Conservation (phyloP, 2,888 invertebrate species). For the Athripsodes cinereus region DNA sequence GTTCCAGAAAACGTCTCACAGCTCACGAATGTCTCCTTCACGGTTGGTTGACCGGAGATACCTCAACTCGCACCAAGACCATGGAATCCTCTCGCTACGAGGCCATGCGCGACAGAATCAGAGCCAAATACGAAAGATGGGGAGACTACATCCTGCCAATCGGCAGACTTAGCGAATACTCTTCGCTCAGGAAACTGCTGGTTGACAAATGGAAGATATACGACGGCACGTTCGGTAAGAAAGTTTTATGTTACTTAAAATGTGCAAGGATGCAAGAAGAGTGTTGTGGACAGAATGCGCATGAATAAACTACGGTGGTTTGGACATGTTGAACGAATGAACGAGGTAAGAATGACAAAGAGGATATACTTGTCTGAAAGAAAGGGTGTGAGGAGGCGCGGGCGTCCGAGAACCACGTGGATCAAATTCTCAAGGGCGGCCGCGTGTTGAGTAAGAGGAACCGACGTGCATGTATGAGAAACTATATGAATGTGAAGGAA, state of each 20-base stretch:
- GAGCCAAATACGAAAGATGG: slow-evolving; percentile 75
- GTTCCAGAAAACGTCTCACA: slow-evolving; percentile 85
- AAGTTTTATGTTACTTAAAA: background rate
- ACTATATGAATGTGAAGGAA: too few relatives aligned
- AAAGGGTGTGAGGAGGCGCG: too few relatives aligned
- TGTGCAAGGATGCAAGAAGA: too few relatives aligned
- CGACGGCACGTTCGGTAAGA: slow-evolving; percentile 86
- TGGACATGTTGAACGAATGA: too few relatives aligned
- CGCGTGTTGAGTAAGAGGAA: too few relatives aligned
- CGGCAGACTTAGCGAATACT: slow-evolving; percentile 95
- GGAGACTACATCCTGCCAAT: slow-evolving; percentile 86
- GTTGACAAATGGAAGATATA: slow-evolving; percentile 96
- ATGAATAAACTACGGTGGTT: too few relatives aligned
- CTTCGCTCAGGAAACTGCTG: slow-evolving; percentile 89
- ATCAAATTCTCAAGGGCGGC: too few relatives aligned
- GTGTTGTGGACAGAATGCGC: too few relatives aligned
- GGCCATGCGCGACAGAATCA: slow-evolving; percentile 80
- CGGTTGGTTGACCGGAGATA: slow-evolving; percentile 90
- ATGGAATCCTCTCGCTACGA: slow-evolving; percentile 84
- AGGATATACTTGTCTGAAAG: too few relatives aligned
- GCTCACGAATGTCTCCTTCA: slow-evolving; percentile 96
- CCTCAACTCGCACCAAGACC: slow-evolving; percentile 63
- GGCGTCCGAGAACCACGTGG: too few relatives aligned
- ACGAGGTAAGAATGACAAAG: too few relatives aligned
- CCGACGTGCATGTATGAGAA: too few relatives aligned